A percentile compares a stretch with the other conserved stretches of the same genome.
Evolutionary conservation across 2,113 vertebrate species (phyloP).

Genomic region (Stomatorhinus ivindoensis): DNA sequence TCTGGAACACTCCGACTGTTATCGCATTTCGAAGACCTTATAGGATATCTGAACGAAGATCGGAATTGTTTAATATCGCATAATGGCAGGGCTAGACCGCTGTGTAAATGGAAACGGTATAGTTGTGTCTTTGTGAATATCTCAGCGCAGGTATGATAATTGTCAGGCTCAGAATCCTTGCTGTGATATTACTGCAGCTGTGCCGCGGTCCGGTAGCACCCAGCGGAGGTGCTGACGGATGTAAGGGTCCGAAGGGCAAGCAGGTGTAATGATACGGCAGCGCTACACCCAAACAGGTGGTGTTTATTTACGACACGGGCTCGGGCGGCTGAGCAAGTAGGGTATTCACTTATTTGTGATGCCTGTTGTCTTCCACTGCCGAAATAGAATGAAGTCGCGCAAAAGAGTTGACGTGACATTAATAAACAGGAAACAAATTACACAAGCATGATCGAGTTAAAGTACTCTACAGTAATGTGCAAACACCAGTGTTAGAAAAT

Average conservation of each 20-base stretch:
- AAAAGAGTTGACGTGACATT: not conserved
- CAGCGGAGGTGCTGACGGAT: not conserved
- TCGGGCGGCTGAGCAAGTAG: not conserved
- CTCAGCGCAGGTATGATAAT: not conserved
- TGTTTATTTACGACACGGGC: not conserved
- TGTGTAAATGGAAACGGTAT: not conserved
- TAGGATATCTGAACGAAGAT: slow-evolving; percentile 10
- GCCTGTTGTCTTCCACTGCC: not conserved
- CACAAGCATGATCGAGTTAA: not conserved
- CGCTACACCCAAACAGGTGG: not conserved
- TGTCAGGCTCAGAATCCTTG: not conserved
- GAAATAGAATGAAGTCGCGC: too few relatives aligned
- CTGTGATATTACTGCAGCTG: not conserved
- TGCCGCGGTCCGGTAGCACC: not conserved
- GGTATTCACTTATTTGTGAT: not conserved
- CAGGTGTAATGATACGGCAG: not conserved
- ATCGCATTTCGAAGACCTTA: slow-evolving; percentile 6
- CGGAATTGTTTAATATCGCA: slow-evolving; percentile 9
- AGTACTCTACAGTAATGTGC: not conserved
- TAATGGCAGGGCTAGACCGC: not conserved
- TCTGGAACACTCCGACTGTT: not conserved
- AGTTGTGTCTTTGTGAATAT: not conserved
- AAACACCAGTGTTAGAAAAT: not conserved
- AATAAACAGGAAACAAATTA: not conserved
- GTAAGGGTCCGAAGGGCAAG: not conserved